phyloP scores from a whole-genome alignment of 2,113 vertebrate species.

The Oxyruncus cristatus region DNA sequence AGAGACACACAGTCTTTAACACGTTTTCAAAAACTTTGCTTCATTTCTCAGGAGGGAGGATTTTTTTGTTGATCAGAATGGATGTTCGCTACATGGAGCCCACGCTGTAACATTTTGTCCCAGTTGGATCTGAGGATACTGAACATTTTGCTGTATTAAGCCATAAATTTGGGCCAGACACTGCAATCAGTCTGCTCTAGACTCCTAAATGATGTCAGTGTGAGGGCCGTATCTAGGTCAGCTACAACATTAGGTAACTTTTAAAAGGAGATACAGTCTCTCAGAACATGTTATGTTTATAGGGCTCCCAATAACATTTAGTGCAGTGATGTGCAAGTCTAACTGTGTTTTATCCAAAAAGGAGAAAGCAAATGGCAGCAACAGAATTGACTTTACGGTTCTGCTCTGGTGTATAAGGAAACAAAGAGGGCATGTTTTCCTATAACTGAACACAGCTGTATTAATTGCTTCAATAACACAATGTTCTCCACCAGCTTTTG shows the following conservation, averaged over 20 bases:
- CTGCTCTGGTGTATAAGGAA: neutral
- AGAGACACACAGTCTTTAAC: neutral
- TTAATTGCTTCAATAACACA: neutral
- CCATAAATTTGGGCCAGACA: constrained; percentile 14
- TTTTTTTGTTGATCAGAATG: neutral
- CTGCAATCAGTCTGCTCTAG: neutral
- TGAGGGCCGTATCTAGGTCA: neutral
- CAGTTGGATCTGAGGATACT: neutral
- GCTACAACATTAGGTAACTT: neutral
- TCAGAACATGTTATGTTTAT: neutral
- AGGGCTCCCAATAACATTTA: neutral
- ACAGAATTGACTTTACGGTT: neutral
- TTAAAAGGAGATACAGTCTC: neutral
- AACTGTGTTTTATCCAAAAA: neutral
- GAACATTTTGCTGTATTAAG: neutral
- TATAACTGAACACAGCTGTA: neutral
- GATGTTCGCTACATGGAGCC: neutral
- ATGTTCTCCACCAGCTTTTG: neutral
- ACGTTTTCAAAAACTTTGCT: neutral
- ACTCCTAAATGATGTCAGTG: neutral
- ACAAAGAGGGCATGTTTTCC: neutral
- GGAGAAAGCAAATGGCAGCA: neutral
- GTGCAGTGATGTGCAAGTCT: neutral
- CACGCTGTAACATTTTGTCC: neutral
- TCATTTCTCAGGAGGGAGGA: neutral